Evolutionary conservation across 53 echinoderm and acorn worm genomes (phyloP).

Genomic region (Apostichopus leukothele): DNA sequence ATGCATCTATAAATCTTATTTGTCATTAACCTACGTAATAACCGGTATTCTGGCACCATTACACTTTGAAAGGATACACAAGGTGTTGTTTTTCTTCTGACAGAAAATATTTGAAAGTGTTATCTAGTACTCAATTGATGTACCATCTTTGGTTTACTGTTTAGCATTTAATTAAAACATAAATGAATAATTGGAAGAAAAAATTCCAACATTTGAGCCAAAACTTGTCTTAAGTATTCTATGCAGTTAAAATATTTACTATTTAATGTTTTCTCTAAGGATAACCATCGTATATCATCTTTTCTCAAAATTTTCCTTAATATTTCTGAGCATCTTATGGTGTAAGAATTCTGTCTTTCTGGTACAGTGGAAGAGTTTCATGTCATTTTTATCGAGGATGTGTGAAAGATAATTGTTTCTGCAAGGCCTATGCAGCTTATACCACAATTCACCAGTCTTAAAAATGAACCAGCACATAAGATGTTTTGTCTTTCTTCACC

Average conservation of each 20-base stretch:
- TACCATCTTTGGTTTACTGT: neutral
- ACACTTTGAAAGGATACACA: neutral
- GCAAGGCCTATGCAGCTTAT: too few relatives aligned
- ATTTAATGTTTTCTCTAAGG: neutral
- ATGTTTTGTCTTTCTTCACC: too few relatives aligned
- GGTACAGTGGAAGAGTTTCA: too few relatives aligned
- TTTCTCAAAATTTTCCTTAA: neutral
- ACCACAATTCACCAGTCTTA: too few relatives aligned
- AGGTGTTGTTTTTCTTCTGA: neutral
- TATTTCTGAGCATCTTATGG: too few relatives aligned
- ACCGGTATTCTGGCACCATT: neutral
- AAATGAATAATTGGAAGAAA: too few relatives aligned
- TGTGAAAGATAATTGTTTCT: too few relatives aligned
- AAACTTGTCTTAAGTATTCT: neutral
- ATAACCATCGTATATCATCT: neutral
- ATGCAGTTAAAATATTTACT: neutral
- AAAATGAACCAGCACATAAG: too few relatives aligned
- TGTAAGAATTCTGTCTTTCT: too few relatives aligned
- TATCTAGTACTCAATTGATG: neutral
- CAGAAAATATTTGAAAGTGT: neutral
- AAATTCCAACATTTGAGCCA: neutral
- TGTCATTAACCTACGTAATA: too few relatives aligned
- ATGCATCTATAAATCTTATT: too few relatives aligned
- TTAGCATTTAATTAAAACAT: neutral
- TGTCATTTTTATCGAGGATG: too few relatives aligned